phyloP scores from a whole-genome alignment of 2,113 vertebrate species.

The Trogon surrucura region DNA sequence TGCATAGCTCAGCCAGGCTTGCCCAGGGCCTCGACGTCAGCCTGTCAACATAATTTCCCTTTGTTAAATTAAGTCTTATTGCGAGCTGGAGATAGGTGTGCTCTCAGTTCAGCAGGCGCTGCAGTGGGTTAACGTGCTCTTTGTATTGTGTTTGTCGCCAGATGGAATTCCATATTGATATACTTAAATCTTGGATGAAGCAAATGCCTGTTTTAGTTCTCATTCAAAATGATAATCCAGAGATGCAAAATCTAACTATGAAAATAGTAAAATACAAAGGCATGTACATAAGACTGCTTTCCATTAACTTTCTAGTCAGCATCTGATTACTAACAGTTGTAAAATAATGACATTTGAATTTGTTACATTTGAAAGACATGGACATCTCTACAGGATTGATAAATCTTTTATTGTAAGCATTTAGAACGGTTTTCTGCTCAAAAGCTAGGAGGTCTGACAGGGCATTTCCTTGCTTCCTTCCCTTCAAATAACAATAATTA shows the following conservation, averaged over 20 bases:
- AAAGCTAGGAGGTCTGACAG: background rate
- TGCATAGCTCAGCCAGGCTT: background rate
- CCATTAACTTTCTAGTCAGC: background rate
- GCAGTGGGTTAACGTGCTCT: background rate
- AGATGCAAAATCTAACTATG: background rate
- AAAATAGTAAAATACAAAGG: background rate
- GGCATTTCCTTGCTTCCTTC: background rate
- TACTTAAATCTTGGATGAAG: background rate
- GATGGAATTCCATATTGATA: background rate
- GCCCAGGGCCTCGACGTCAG: background rate
- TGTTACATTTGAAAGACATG: background rate
- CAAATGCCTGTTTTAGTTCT: background rate
- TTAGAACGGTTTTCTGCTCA: rapidly evolving
- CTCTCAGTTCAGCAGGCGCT: background rate
- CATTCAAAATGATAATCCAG: background rate
- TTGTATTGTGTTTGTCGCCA: background rate
- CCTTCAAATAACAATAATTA: background rate
- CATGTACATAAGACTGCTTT: background rate
- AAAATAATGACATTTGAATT: background rate
- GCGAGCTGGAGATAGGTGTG: background rate
- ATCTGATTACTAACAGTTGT: background rate
- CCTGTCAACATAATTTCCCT: background rate
- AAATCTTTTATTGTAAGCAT: background rate
- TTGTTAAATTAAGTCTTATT: background rate
- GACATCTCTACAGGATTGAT: background rate